phyloP scores from a whole-genome alignment of 2,113 vertebrate species.

The Platichthys flesus region DNA sequence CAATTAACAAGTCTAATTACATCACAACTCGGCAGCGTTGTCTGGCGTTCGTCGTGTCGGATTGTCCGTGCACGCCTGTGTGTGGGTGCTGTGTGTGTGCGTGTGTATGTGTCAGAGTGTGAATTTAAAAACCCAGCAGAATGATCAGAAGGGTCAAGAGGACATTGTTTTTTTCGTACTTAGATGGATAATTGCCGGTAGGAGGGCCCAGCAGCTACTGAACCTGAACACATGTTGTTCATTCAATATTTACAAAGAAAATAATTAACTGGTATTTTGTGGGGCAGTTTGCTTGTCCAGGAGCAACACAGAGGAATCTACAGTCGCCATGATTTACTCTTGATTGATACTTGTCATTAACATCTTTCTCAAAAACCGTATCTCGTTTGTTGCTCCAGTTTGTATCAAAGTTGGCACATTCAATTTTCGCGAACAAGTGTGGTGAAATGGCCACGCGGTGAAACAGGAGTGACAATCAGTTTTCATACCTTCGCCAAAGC shows the following conservation, averaged over 20 bases:
- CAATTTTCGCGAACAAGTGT: neutral
- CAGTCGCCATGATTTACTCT: neutral
- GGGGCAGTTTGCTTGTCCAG: neutral
- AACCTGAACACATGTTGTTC: neutral
- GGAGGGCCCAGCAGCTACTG: neutral
- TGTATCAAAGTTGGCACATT: neutral
- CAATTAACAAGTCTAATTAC: conserved; percentile 77
- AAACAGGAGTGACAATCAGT: neutral
- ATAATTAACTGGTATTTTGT: neutral
- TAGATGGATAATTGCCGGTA: conserved; percentile 38
- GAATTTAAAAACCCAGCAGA: conserved; percentile 30
- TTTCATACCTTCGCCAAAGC: too few species aligned
- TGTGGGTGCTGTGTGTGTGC: conserved; percentile 14
- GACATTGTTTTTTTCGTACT: conserved; percentile 31
- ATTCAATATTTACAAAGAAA: neutral
- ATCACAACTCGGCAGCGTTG: conserved; percentile 62
- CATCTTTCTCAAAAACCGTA: neutral
- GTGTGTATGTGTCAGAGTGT: neutral
- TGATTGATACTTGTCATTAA: neutral
- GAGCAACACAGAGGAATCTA: neutral
- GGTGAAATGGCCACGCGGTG: neutral
- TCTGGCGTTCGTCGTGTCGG: conserved; percentile 44
- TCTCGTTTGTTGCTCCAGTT: neutral
- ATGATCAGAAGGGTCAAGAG: conserved; percentile 25
- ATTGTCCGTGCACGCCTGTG: conserved; percentile 13